phyloP scores from a whole-genome alignment of 2,797 vertebrate genomes.

The Gouania willdenowi region DNA sequence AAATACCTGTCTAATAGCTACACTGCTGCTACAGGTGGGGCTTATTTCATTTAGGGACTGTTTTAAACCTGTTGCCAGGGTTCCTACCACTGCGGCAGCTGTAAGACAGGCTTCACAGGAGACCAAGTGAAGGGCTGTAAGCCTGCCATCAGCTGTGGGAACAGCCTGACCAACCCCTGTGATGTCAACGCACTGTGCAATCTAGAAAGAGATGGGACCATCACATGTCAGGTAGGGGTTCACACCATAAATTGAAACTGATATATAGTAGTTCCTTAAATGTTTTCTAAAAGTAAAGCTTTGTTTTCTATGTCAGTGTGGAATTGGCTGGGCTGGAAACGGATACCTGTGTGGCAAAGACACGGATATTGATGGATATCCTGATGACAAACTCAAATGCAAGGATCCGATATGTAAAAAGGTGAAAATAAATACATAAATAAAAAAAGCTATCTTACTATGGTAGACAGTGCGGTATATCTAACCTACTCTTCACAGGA shows the following conservation, averaged over 20 bases:
- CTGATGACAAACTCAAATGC: constrained; percentile 90
- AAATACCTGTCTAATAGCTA: too few species aligned
- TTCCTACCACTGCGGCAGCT: constrained; percentile 88
- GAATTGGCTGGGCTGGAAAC: constrained; percentile 97
- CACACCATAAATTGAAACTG: too few species aligned
- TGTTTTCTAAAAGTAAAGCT: too few species aligned
- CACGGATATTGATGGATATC: constrained; percentile 96
- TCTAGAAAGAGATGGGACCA: constrained; percentile 81
- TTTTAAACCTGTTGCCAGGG: constrained; percentile 73
- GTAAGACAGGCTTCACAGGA: constrained; percentile 87
- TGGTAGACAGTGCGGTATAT: not conserved
- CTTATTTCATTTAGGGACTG: not conserved
- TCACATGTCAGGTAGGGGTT: constrained; percentile 83
- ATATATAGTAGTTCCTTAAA: too few species aligned
- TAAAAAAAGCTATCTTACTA: not conserved
- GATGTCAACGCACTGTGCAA: constrained; percentile 84
- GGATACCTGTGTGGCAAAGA: constrained; percentile 94
- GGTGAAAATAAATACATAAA: constrained; percentile 67
- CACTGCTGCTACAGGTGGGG: too few species aligned
- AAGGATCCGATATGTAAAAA: constrained; percentile 85
- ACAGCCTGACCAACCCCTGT: constrained; percentile 88
- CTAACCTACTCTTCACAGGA: constrained; percentile 71
- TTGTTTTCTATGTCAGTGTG: constrained; percentile 77
- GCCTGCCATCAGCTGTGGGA: constrained; percentile 84
- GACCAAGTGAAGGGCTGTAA: constrained; percentile 89